Evolutionary conservation across 2,113 vertebrate species (phyloP).

Genomic region (Neopipo cinnamomea): DNA sequence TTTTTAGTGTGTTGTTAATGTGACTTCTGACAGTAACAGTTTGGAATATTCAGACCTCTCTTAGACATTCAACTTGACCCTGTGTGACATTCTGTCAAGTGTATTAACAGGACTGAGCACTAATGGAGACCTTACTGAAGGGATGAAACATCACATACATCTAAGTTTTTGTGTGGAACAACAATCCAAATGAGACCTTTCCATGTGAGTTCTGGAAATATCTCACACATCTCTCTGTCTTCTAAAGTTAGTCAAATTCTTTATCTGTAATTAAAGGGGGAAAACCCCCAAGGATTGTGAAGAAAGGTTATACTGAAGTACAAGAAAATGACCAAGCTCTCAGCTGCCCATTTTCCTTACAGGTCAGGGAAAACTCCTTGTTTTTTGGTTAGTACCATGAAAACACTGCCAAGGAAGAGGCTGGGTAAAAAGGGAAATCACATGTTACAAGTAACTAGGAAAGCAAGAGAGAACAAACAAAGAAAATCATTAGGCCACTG

Average conservation of each 20-base stretch:
- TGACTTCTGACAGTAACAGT: not conserved
- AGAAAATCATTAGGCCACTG: not conserved
- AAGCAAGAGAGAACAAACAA: not conserved
- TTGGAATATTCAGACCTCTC: not conserved
- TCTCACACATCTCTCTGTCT: not conserved
- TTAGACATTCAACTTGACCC: not conserved
- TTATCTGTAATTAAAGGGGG: not conserved
- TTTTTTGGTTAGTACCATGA: not conserved
- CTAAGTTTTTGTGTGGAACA: not conserved
- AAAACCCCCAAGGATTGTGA: not conserved
- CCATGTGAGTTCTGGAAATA: not conserved
- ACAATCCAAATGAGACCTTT: not conserved
- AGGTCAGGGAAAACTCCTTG: not conserved
- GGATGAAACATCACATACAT: not conserved
- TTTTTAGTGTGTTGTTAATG: not conserved
- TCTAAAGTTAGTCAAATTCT: not conserved
- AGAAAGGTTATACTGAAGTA: not conserved
- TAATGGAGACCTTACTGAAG: not conserved
- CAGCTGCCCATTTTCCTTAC: not conserved
- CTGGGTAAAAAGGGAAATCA: not conserved
- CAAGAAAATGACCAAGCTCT: not conserved
- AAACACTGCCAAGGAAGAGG: not conserved
- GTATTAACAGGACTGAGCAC: not conserved
- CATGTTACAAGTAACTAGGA: rapidly evolving
- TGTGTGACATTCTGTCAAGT: not conserved